A percentile compares a stretch with the other conserved stretches of the same genome.
phyloP scores from a whole-genome alignment of 1,140 invertebrate species.

The Macrotrachela quadricornifera region DNA sequence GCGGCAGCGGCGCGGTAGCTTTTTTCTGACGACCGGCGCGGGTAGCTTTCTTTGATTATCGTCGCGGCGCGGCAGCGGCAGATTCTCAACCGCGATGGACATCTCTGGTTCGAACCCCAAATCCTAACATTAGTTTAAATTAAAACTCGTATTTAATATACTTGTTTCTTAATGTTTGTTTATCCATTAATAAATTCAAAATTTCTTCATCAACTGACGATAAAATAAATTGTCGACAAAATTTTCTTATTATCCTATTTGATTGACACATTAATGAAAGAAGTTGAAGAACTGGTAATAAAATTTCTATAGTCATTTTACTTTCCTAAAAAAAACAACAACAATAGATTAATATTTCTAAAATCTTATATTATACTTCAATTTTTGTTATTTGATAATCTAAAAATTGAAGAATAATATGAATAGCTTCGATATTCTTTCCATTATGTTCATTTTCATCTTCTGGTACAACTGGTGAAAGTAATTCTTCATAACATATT shows the following conservation, averaged over 20 bases:
- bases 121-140: too few species aligned
- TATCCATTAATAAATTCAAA: slow-evolving; percentile 65
- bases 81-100: too few species aligned
- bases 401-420: slow-evolving; percentile 43
- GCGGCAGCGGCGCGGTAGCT: too few species aligned
- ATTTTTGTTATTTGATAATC: slow-evolving; percentile 36
- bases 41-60: too few species aligned
- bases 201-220: slow-evolving; percentile 62
- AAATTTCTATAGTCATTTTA: too few species aligned
- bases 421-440: slow-evolving; percentile 46
- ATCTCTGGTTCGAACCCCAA: too few species aligned
- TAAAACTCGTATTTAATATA: too few species aligned
- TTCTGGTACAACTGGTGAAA: slow-evolving; percentile 21
- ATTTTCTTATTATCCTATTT: slow-evolving; percentile 49
- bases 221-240: slow-evolving; percentile 42
- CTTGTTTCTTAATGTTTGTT: slow-evolving; percentile 44
- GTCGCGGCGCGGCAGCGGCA: too few species aligned
- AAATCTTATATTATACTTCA: slow-evolving; percentile 11
- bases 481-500: slow-evolving; percentile 35
- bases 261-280: slow-evolving; percentile 42
- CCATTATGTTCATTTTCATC: slow-evolving; percentile 15
- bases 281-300: slow-evolving; percentile 45
- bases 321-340: neutral
- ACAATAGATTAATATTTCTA: neutral
- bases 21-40: too few species aligned